Evolutionary conservation across 2,113 vertebrate genomes (phyloP), one percentile per base, ranked within the genome.

Genomic region (Salvelinus sp.): DNA sequence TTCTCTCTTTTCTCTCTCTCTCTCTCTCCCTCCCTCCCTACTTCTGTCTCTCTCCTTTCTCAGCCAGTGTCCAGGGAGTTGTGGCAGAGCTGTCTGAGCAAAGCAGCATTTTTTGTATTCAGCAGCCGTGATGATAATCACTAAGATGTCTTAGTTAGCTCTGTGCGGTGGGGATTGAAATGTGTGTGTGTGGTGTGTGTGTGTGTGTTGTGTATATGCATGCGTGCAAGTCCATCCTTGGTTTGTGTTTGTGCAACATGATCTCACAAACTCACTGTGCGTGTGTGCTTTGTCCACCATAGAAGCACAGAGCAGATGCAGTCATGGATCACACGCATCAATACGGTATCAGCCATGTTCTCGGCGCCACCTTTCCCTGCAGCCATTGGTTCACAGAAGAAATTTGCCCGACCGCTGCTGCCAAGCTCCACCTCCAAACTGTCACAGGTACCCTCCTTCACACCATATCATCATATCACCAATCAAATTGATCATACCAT

Each of bases 301-400:
- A 99, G 98, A 83, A 97, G 94, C 68, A 83, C 93, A 0, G 97
- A 99, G 74, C 96, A 98, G 93, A 99, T 99, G 98, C 96, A 98
- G 88, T 99, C 97, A 0, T 99, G 98, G 98, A 98, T 99, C 90
- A 99, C 97, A 0, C 96, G 98, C 76, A 98, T 99, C 90, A 99
- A 99, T 1, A 94, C 96, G 63, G 96, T 99, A 88, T 95, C 98
- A 0, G 96, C 97, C 90, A 97, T 97, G 96, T 98, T 98, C 88
- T 99, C 98, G 0, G 97, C 98, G 0, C 97, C 97, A 0, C 97
- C 97, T 0, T 99, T 99, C 85, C 98, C 97, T 0, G 96, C 98
- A 0, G 98, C 97, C 22, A 97, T 99, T 0, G 97, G 98, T 25
- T 99, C 97, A 27, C 97, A 98, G 90, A 98, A 96, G 90, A 96